A percentile compares a stretch with the other conserved stretches of the same genome.
These are phyloP conservation scores for Macrosteles quadrilineatus DNA, from an alignment of 1,140 invertebrate species.

Conservation along the genomic window DNA sequence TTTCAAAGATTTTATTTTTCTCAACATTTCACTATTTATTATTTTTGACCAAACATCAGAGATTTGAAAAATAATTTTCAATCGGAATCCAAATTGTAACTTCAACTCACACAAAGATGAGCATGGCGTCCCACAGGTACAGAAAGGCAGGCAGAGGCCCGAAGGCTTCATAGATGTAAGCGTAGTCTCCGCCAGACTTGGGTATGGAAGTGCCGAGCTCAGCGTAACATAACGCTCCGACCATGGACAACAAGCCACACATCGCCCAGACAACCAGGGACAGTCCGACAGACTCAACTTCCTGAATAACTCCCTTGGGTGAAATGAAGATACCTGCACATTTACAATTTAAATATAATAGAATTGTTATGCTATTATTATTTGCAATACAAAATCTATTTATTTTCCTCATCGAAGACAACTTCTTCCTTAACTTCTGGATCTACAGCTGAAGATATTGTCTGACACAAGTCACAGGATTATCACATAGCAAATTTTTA, in stretches of 20 bases:
- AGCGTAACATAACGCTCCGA: conserved; percentile 93
- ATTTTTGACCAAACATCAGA: too few relatives aligned
- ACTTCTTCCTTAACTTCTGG: too few relatives aligned
- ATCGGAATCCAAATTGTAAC: too few relatives aligned
- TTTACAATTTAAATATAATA: conserved; percentile 23
- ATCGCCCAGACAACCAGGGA: conserved; percentile 87
- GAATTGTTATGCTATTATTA: too few relatives aligned
- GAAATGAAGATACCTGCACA: conserved; percentile 85
- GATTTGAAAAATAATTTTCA: too few relatives aligned
- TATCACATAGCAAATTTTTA: too few relatives aligned
- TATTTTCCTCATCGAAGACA: too few relatives aligned
- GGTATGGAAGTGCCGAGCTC: conserved; percentile 84
- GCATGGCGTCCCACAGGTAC: conserved; percentile 87
- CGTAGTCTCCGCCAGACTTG: conserved; percentile 91
- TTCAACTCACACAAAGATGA: conserved; percentile 73
- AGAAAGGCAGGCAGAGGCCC: conserved; percentile 92
- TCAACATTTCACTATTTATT: too few relatives aligned
- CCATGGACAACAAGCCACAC: conserved; percentile 82
- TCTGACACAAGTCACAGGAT: too few relatives aligned
- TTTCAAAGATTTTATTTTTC: too few relatives aligned
- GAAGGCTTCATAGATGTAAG: conserved; percentile 88
- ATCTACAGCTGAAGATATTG: too few relatives aligned
- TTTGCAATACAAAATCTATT: too few relatives aligned
- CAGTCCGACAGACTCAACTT: conserved; percentile 84
- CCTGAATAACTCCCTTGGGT: conserved; percentile 87